Percentiles rank a stretch among this genome's conserved stretches.
These are phyloP conservation scores for Vulpes lagopus DNA, from an alignment of 2,113 vertebrate genomes.

Conservation along the genomic window DNA sequence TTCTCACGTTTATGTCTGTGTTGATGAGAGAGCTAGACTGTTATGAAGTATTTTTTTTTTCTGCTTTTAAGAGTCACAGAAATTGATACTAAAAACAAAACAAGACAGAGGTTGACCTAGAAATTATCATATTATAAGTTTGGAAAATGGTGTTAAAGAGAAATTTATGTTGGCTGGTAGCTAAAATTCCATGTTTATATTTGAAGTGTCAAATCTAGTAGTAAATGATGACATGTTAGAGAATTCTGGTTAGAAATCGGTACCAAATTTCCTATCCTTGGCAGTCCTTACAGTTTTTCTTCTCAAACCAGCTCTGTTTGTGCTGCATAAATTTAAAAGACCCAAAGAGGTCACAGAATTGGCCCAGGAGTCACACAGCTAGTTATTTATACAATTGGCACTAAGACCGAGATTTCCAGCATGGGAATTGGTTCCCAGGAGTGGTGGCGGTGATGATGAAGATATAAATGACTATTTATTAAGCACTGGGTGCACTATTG, in stretches of 20 bases:
- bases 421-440: neutral
- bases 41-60: neutral
- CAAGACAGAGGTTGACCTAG: neutral
- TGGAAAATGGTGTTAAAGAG: neutral
- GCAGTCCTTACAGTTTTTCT: neutral
- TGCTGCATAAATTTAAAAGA: neutral
- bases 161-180: neutral
- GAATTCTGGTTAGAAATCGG: neutral
- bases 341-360: neutral
- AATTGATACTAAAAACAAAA: neutral
- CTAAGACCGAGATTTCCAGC: neutral
- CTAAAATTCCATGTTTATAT: neutral
- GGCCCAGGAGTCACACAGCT: neutral
- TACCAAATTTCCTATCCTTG: neutral
- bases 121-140: neutral
- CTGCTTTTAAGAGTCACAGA: neutral
- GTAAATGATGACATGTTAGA: neutral
- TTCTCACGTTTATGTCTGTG: neutral
- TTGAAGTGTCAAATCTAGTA: neutral
- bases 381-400: no score
- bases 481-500: accelerated
- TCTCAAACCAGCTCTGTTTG: neutral
- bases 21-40: neutral
- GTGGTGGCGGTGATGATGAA: accelerated
- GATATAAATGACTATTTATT: accelerated